phyloP scores from a whole-genome alignment of 1,140 invertebrate species.

The Brachionus manjavacas region DNA sequence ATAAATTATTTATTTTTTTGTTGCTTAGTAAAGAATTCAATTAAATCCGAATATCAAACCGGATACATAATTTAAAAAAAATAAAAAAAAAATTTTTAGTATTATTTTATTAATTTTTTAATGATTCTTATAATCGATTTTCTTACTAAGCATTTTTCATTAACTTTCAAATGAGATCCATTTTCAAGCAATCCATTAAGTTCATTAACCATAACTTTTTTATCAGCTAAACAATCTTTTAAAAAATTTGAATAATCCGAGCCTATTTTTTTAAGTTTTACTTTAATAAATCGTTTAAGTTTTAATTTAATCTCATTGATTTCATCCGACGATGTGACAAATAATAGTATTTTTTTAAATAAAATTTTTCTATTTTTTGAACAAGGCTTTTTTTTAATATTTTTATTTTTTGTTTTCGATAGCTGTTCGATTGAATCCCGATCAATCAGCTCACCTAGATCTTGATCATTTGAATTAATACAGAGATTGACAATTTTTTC shows the following conservation, averaged over 20 bases:
- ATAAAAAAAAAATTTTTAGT: neutral
- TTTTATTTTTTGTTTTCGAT: neutral
- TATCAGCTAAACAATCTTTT: neutral
- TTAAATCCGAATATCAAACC: neutral
- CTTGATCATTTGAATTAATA: neutral
- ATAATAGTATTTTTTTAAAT: neutral
- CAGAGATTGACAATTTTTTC: neutral
- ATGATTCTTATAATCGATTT: neutral
- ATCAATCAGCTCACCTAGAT: neutral
- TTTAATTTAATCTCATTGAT: neutral
- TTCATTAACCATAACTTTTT: neutral
- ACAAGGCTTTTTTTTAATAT: neutral
- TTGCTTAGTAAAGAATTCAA: neutral
- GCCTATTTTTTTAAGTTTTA: neutral
- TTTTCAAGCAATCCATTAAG: neutral
- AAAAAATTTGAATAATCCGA: slow-evolving; percentile 1
- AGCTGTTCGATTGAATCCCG: neutral
- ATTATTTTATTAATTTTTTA: slow-evolving; percentile 19
- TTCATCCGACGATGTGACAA: neutral
- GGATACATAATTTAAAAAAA: neutral
- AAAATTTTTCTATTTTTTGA: neutral
- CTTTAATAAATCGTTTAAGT: neutral
- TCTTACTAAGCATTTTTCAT: neutral
- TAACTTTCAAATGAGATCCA: neutral
- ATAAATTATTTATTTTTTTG: neutral